phyloP scores from a whole-genome alignment of 2,113 vertebrate genomes.

The Hypanus sabinus region DNA sequence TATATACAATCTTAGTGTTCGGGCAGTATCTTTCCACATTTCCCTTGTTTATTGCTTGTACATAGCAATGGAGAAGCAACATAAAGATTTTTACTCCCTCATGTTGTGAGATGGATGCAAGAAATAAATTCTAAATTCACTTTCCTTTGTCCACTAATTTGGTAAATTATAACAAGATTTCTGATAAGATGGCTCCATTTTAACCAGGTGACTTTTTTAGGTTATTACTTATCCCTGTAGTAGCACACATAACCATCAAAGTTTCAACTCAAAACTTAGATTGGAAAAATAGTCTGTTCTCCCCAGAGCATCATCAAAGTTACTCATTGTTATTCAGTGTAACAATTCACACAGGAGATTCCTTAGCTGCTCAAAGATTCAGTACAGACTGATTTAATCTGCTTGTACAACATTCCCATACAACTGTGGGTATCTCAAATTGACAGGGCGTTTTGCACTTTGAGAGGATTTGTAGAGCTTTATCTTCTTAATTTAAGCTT shows the following conservation, averaged over 20 bases:
- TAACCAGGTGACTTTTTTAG: background rate
- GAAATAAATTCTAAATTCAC: background rate
- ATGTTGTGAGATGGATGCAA: no score
- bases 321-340: conserved; percentile 3
- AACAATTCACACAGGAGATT: background rate
- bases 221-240: background rate
- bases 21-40: no score
- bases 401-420: conserved; percentile 16
- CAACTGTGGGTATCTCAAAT: conserved; percentile 24
- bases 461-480: background rate
- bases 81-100: no score
- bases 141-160: background rate
- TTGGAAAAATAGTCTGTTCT: background rate
- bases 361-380: background rate
- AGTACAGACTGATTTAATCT: background rate
- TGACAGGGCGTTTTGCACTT: background rate
- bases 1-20: no score
- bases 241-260: background rate
- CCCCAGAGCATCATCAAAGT: background rate
- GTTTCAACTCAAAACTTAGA: background rate
- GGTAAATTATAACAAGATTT: background rate
- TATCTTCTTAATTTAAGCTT: conserved; percentile 18
- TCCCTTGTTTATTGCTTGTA: no score
- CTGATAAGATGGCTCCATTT: background rate
- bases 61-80: no score